Conservation (phyloP, 92 coral and sea anemone genomes). For the Siderastrea siderea region DNA sequence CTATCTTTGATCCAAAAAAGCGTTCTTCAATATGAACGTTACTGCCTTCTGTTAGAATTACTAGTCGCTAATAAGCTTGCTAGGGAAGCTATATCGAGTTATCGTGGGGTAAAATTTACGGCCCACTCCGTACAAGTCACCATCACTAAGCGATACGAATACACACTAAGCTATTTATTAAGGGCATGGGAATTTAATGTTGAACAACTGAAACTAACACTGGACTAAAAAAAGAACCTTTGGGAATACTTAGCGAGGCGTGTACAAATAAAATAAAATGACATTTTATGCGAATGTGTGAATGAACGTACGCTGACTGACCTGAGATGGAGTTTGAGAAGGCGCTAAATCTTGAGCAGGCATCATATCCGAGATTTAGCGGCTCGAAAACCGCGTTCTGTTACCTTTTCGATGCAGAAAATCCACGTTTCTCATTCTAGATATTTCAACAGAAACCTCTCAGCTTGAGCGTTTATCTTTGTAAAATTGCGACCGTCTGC, state of each 20-base stretch:
- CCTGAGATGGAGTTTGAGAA: conserved; percentile 31
- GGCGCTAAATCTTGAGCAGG: conserved; percentile 37
- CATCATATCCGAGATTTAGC: conserved; percentile 39
- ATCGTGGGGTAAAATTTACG: background rate
- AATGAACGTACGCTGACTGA: conserved; percentile 7
- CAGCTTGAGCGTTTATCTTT: background rate
- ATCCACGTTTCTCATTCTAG: conserved; percentile 15
- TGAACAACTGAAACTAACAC: background rate
- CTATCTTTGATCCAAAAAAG: background rate
- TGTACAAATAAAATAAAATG: background rate
- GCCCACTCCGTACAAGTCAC: conserved; percentile 39
- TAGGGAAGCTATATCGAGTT: background rate
- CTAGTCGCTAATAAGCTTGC: background rate
- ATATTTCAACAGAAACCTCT: background rate
- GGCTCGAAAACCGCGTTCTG: conserved; percentile 8
- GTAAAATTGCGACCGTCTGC: conserved; percentile 8
- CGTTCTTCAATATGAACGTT: background rate
- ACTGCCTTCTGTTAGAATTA: background rate
- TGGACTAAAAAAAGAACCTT: background rate
- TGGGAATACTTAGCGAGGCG: conserved; percentile 16
- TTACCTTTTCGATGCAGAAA: background rate
- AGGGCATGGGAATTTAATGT: conserved; percentile 5
- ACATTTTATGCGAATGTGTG: background rate
- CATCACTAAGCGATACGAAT: conserved; percentile 3
- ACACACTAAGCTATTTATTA: background rate